Evolutionary conservation across 2,888 invertebrate species (phyloP).

Genomic region (Tuta absoluta): DNA sequence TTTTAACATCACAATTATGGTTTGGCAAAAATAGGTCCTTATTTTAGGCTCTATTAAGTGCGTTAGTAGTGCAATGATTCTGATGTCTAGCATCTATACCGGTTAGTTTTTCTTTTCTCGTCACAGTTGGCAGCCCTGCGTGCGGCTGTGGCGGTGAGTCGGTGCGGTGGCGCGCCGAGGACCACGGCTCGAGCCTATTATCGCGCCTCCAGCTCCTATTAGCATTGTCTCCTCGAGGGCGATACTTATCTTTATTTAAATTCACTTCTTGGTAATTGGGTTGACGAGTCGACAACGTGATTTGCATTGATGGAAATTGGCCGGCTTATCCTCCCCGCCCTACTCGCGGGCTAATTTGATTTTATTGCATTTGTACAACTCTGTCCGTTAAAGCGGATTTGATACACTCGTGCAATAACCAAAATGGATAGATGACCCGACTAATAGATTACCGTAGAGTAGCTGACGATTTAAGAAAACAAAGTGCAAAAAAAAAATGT

Average conservation of each 20-base stretch:
- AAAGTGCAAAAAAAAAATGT: not conserved
- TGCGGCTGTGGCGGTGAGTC: constrained; percentile 46
- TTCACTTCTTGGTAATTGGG: constrained; percentile 82
- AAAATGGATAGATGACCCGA: not conserved
- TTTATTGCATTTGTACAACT: constrained; percentile 62
- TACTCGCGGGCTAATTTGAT: constrained; percentile 70
- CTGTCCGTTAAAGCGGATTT: not conserved
- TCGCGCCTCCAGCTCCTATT: constrained; percentile 78
- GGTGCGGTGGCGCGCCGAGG: constrained; percentile 44
- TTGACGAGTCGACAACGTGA: constrained; percentile 82
- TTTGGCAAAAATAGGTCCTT: no score
- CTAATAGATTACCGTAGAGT: not conserved
- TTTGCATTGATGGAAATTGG: constrained; percentile 81
- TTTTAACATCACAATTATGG: no score
- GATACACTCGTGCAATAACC: not conserved
- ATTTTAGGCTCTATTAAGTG: no score
- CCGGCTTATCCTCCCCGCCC: constrained; percentile 66
- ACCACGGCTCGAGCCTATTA: constrained; percentile 76
- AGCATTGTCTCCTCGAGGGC: constrained; percentile 81
- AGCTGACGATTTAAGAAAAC: no score
- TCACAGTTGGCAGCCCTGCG: constrained; percentile 5
- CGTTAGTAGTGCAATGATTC: no score
- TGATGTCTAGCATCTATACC: no score
- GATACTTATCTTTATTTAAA: constrained; percentile 82
- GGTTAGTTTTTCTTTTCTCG: not conserved